A percentile compares a stretch with the other conserved stretches of the same genome.
phyloP scores from a whole-genome alignment of 2,113 vertebrate genomes.

The Calyptommatus sinebrachiatus region DNA sequence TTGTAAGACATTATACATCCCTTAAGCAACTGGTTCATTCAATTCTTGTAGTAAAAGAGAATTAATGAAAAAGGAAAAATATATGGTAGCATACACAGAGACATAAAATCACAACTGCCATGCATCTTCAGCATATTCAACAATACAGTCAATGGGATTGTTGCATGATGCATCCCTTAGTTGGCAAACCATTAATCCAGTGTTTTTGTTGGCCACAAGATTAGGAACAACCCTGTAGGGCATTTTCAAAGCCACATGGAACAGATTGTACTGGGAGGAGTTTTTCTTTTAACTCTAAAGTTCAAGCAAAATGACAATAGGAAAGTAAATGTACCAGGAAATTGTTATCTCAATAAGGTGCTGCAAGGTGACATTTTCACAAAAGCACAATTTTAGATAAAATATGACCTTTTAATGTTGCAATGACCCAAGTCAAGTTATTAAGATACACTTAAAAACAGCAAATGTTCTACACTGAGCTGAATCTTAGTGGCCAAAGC shows the following conservation, averaged over 20 bases:
- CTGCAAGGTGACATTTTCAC: constrained; percentile 53
- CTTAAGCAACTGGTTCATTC: too few species aligned
- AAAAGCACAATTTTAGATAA: constrained; percentile 44
- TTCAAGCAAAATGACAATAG: constrained; percentile 16
- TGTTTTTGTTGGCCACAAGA: constrained; percentile 14
- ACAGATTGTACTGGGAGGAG: constrained; percentile 17
- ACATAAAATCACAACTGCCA: too few species aligned
- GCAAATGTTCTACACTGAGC: constrained; percentile 2
- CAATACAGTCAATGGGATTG: background rate
- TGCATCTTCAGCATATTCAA: background rate
- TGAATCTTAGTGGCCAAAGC: constrained; percentile 25
- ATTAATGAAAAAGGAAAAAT: too few species aligned
- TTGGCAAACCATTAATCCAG: constrained; percentile 3
- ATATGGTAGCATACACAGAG: too few species aligned
- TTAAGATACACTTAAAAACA: constrained; percentile 45
- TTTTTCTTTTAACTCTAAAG: constrained; percentile 34
- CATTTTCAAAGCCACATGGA: constrained; percentile 30
- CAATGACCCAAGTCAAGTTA: constrained; percentile 39
- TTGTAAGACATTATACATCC: too few species aligned
- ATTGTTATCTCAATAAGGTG: constrained; percentile 41
- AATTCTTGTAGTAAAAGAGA: too few species aligned
- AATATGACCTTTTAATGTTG: constrained; percentile 54
- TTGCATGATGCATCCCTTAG: background rate
- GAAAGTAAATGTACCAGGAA: constrained; percentile 58
- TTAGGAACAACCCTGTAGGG: constrained; percentile 10